Conservation (phyloP, 2,888 invertebrate species). For the Drosophila affinis region DNA sequence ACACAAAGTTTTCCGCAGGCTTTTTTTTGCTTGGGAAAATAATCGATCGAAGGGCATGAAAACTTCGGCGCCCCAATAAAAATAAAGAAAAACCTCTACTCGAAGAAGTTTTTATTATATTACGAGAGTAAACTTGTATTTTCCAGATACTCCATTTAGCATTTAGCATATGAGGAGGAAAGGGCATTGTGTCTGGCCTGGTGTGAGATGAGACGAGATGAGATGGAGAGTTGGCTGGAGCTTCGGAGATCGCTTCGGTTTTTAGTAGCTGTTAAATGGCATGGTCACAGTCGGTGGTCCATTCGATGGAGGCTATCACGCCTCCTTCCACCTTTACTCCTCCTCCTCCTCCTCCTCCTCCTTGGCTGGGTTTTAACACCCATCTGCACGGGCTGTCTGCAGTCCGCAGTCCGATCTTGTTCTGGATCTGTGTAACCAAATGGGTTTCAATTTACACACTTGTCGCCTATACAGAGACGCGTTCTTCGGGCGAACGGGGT, state of each 20-base stretch:
- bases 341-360: constrained; percentile 46
- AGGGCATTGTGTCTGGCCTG: constrained; percentile 22
- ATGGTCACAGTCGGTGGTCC: constrained; percentile 73
- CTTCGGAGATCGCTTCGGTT: constrained; percentile 57
- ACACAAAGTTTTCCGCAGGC: constrained; percentile 18
- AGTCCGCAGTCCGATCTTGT: constrained; percentile 20
- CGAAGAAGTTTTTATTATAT: constrained; percentile 39
- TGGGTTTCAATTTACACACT: constrained; percentile 78
- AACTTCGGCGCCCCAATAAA: constrained; percentile 57
- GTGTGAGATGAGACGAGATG: constrained; percentile 5
- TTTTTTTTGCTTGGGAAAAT: constrained; percentile 18
- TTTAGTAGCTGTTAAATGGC: constrained; percentile 79
- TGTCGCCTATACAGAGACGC: constrained; percentile 58
- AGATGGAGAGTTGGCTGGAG: background rate
- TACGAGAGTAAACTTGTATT: background rate
- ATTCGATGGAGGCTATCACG: background rate
- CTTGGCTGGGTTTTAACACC: constrained; percentile 80
- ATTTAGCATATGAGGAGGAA: background rate
- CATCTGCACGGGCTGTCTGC: constrained; percentile 13
- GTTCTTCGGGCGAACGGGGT: constrained; percentile 2
- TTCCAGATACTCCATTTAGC: constrained; percentile 42
- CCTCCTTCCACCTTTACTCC: constrained; percentile 11
- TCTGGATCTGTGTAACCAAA: constrained; percentile 50
- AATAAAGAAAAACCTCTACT: background rate
- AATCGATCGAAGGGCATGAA: constrained; percentile 58